Conservation (phyloP, 92 coral and sea anemone species). For the Palythoa grandis region DNA sequence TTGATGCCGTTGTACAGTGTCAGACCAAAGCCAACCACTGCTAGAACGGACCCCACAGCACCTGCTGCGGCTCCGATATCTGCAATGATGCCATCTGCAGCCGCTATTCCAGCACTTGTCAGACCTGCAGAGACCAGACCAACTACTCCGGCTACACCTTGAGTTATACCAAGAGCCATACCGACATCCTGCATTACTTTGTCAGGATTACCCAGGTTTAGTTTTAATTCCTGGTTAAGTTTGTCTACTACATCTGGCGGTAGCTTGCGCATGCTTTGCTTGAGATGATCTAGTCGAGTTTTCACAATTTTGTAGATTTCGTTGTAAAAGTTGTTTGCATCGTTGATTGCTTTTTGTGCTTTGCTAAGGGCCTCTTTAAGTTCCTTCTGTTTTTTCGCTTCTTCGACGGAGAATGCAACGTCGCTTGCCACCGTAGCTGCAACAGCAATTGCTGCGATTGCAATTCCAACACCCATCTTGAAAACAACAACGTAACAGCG, state of each 20-base stretch:
- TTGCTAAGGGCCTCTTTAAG: constrained; percentile 43
- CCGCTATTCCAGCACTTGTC: constrained; percentile 64
- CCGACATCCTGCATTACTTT: constrained; percentile 57
- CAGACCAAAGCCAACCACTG: constrained; percentile 76
- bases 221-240: constrained; percentile 58
- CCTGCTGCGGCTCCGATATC: constrained; percentile 65
- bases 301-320: constrained; percentile 66
- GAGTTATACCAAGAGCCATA: constrained; percentile 44
- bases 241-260: constrained; percentile 62
- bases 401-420: constrained; percentile 55
- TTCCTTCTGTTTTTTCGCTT: constrained; percentile 58
- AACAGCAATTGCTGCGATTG: constrained; percentile 63
- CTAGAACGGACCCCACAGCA: constrained; percentile 59
- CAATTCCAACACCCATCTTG: constrained; percentile 60
- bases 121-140: constrained; percentile 59
- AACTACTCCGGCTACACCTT: constrained; percentile 48
- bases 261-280: constrained; percentile 73
- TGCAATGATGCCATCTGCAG: constrained; percentile 67
- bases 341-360: constrained; percentile 65
- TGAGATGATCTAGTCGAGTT: constrained; percentile 71
- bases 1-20: constrained; percentile 62
- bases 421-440: constrained; percentile 61
- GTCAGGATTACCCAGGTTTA: constrained; percentile 59
- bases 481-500: constrained; percentile 3
- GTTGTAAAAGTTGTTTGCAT: constrained; percentile 65